Conservation (phyloP, 2,888 invertebrate species). For the Zhuqinia jingwanae region DNA sequence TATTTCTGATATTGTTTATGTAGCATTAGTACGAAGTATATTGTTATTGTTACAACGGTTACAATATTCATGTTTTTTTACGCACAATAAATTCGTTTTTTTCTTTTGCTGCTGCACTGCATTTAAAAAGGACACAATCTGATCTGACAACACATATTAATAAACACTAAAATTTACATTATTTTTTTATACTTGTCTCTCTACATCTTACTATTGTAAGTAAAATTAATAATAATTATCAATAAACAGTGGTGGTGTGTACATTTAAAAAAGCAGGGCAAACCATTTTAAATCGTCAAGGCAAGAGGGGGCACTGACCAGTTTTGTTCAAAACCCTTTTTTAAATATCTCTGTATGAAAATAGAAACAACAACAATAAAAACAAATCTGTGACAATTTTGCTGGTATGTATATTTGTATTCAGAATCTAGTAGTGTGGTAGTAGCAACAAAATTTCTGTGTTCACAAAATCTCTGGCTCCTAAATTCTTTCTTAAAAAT, state of each 20-base stretch:
- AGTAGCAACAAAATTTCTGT: background rate
- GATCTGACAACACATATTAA: constrained; percentile 6
- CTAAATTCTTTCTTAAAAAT: too few species aligned
- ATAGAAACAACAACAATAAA: constrained; percentile 26
- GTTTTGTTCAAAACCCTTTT: constrained; percentile 25
- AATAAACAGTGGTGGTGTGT: constrained; percentile 7
- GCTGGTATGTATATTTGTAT: too few species aligned
- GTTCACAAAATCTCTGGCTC: too few species aligned
- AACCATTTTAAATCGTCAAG: constrained; percentile 23
- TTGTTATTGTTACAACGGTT: constrained; percentile 51
- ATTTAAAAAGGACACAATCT: constrained; percentile 30
- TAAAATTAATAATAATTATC: background rate
- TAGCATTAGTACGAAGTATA: constrained; percentile 1
- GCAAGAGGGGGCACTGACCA: constrained; percentile 69
- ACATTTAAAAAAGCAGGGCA: background rate
- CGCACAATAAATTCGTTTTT: constrained; percentile 55
- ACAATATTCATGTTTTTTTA: constrained; percentile 53
- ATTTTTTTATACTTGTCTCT: background rate
- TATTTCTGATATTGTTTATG: constrained; percentile 44
- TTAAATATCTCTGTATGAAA: background rate
- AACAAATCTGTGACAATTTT: too few species aligned
- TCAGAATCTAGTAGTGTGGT: background rate
- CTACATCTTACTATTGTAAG: background rate
- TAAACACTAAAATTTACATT: background rate
- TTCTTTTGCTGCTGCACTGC: constrained; percentile 39